Evolutionary conservation across 2,888 invertebrate species (phyloP), one percentile per base, ranked within the genome.

Genomic region (Tetanocera ferruginea): DNA sequence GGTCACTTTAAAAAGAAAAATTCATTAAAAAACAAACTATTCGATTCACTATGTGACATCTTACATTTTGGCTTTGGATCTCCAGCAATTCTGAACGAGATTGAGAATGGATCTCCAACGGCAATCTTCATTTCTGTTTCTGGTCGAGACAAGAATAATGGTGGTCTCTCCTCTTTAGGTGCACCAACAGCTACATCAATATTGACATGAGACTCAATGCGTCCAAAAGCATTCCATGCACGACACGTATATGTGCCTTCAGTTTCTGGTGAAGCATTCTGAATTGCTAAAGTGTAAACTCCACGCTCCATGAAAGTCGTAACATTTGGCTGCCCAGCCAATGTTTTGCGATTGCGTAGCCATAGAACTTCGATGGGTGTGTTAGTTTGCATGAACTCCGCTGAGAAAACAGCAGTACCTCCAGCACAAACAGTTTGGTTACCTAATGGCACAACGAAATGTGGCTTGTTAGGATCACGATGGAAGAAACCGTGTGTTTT

Each of bases 1-100:
- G 43, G 93, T 92, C 79, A 98, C 98, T 97, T 90, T 11, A 90
- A 89, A 77, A 5, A 74, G 49, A 80, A 72, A 76, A 49, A 51
- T 23, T 17, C 28, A 28, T 57, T 6, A 23, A 52, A 52, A 1
- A 17, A 69, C 74, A 34, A 51, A 1, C 37, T 2, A 5, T 4
- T 19, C 19, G n/a, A 34, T 57, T 37, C 49, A 57, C 19, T n/a
- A 43, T 51, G 19, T 9, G 19, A n/a, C 43, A 37, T 79, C 87
- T 88, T 90, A 97, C 97, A 94, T 93, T 94, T 94, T 9, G 97
- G 96, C 87, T 94, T 96, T 0, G 97, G 97, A 85, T 95, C 94
- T 78, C 96, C 97, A 79, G 93, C 93, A 69, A 95, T 93, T 87
- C 96, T 93, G 87, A 96, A 96, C 1, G 96, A 95, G 72, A 97